Base-by-base conservation (phyloP, 2,888 invertebrate species). In the Amblyjoppa fuscipennis region DNA sequence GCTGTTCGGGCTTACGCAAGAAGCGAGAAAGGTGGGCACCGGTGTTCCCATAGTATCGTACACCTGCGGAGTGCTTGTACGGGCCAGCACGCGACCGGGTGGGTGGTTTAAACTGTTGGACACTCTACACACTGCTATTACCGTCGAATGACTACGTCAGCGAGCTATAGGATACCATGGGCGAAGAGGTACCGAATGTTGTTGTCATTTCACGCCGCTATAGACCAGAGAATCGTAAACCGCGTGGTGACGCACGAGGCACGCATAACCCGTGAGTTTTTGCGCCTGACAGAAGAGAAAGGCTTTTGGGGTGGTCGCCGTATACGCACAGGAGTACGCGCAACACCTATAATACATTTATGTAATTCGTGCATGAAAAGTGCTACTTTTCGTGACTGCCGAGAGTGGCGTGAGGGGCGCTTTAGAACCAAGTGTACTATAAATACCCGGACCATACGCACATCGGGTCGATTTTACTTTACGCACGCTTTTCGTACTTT, bases 1-100 rank as follows among this genome's bases (percentile, higher is more conserved):
- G 85, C 85, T 87, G 87, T 87, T 81, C 34, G 70, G 68, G 49
- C 76, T 86, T 86, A 80, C 80, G 86, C 82, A 86, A 87, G 76
- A 64, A 78, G 51, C 76, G 81, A 82, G 77, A 82, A 86, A 83
- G 78, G 83, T 85, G 53, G 56, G 28, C 34, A 79, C 74, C 64
- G 70, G 70, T 70, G 45, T 70, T 70, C 41, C n/a, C n/a, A 51
- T 49, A 28, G 45, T 70, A 51, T 41, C 31, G 2, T 34, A 51
- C 59, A 38, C 59, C 28, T 73, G 28, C 41, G 59, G 25, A 59
- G 25, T 28, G 59, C 28, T 59, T 59, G 25, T 59, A 25, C 59
- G 11, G 38, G 56, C 7, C 71, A 61, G 78, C 83, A 87, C 80
- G 74, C 80, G 80, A 85, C 83, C 68, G 83, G 69, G 81, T 87